phyloP scores from a whole-genome alignment of 1,140 invertebrate genomes.

The Pectinophora gossypiella region DNA sequence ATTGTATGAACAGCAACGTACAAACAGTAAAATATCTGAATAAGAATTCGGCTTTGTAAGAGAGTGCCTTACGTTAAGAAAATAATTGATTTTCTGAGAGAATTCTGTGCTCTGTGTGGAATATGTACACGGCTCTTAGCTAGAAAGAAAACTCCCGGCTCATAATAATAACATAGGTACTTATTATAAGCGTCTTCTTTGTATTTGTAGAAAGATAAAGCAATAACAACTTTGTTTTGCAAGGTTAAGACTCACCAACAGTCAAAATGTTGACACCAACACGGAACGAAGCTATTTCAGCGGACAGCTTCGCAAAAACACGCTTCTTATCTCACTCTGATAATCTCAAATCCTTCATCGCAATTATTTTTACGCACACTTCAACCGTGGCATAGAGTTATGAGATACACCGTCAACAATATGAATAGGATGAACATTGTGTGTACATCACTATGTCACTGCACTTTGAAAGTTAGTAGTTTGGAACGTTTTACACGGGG shows the following conservation, averaged over 20 bases:
- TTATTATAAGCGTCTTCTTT: no score
- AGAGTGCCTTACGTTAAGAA: no score
- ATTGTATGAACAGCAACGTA: no score
- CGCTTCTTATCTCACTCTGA: slow-evolving; percentile 27
- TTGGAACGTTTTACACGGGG: slow-evolving; percentile 13
- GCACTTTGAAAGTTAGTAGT: slow-evolving; percentile 22
- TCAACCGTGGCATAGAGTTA: slow-evolving; percentile 59
- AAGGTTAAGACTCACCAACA: background rate
- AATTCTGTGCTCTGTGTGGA: no score
- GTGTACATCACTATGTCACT: slow-evolving; percentile 18
- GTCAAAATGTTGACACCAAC: background rate
- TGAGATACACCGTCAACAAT: slow-evolving; percentile 61
- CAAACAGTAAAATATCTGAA: no score
- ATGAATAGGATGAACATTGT: slow-evolving; percentile 66
- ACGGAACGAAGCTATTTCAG: background rate
- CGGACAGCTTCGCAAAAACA: background rate
- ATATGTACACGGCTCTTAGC: no score
- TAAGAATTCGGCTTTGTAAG: no score
- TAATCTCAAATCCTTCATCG: slow-evolving; percentile 37
- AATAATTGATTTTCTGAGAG: no score
- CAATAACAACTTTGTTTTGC: no score
- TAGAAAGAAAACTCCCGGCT: no score
- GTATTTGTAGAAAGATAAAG: no score
- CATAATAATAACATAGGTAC: no score
- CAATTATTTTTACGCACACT: slow-evolving; percentile 17